Percentiles rank a stretch among this genome's conserved stretches.
Evolutionary conservation across 2,113 vertebrate species (phyloP).

Genomic region (Fukomys damarensis): DNA sequence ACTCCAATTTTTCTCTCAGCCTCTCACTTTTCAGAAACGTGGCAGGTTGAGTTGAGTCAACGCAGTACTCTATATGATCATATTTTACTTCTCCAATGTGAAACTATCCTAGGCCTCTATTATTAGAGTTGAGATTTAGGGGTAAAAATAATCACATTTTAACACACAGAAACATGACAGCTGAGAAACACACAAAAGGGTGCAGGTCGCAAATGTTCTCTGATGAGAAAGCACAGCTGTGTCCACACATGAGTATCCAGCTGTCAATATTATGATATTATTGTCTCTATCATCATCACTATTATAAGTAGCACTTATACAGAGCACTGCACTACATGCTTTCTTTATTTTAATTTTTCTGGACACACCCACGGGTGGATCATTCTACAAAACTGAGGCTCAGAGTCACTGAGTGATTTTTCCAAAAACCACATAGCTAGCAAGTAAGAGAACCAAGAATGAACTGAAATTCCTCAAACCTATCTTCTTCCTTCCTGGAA

Average conservation of each 20-base stretch:
- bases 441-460: conserved; percentile 6
- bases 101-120: not conserved
- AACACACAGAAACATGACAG: not conserved
- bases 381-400: not conserved
- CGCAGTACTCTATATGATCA: not conserved
- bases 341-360: conserved; percentile 10
- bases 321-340: not conserved
- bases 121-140: not conserved
- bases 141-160: not conserved
- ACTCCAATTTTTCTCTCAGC: not conserved
- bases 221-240: not conserved
- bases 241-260: not conserved
- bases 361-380: not conserved
- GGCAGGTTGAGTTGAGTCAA: not conserved
- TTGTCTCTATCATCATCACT: not conserved
- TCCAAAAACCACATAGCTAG: not conserved
- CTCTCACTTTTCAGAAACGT: not conserved
- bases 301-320: not conserved
- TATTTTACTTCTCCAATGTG: not conserved
- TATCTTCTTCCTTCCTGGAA: not conserved
- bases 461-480: not conserved
- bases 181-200: not conserved
- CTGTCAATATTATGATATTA: too few species aligned
- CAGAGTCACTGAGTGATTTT: not conserved
- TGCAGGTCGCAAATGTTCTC: not conserved